Base-by-base conservation (phyloP, 92 coral and sea anemone genomes). In the Zoanthus sansibaricus region DNA sequence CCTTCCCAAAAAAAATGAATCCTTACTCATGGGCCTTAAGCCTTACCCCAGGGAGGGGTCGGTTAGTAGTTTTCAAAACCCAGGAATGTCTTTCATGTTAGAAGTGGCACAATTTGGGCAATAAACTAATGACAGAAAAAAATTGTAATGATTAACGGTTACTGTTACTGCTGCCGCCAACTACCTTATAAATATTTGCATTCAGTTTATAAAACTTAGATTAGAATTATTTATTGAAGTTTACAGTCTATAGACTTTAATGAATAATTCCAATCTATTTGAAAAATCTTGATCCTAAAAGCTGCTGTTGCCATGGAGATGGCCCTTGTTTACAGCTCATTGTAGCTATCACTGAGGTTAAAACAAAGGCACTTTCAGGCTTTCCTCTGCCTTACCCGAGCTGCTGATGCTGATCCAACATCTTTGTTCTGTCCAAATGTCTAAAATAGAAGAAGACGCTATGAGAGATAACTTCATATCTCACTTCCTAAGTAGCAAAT, bases 361-460 rank as follows among this genome's bases (percentile, higher is more conserved):
- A 42, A 20, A 25, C n/a, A 17, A 37, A 8, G 15, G 5, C n/a
- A 11, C n/a, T 62, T 66, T 55, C n/a, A 21, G 37, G 59, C 74
- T 69, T 15, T 79, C 74, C 9, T 44, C 44, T 37, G 74, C 74
- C 73, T 79, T 64, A 79, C 84, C 84, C 72, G 37, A 3, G 73
- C 72, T 62, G 84, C 73, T 0, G 84, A 48, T n/a, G 73, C 72
- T 10, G 84, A n/a, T 9, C 74, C 84, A 20, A 46, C 37, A 47
- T 79, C 84, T 79, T 58, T 9, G 46, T 79, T 79, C 44, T 79
- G 42, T 32, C 83, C 83, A 59, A 78, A 78, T 9, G 73, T 46
- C 84, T 79, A 73, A 8, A 76, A 76, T 33, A 7, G 9, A 31
- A 51, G 49, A 8, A 71, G 11, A 68, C n/a, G 18, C 20, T 3